These are phyloP conservation scores for Boulengeromyrus knoepffleri DNA, from an alignment of 2,113 vertebrate genomes.

Conservation along the genomic window DNA sequence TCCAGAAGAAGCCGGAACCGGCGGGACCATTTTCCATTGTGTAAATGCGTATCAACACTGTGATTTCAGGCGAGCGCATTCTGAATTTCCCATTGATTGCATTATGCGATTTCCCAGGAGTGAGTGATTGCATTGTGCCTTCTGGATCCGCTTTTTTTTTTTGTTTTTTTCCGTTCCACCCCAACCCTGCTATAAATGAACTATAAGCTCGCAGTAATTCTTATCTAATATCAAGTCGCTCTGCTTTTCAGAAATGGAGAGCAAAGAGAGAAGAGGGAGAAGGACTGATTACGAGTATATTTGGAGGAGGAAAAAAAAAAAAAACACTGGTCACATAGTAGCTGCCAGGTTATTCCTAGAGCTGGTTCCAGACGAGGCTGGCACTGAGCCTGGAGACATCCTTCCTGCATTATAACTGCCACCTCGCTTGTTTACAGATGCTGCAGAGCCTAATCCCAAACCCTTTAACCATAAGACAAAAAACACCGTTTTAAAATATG, in stretches of 20 bases:
- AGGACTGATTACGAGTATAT: not conserved
- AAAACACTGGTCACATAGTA: too few species aligned
- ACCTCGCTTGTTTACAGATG: not conserved
- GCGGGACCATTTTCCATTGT: not conserved
- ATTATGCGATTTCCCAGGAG: constrained; percentile 11
- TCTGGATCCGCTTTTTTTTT: not conserved
- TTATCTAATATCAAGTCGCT: not conserved
- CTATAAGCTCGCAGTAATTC: not conserved
- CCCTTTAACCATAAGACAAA: not conserved
- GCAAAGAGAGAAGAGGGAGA: not conserved
- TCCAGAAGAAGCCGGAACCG: not conserved
- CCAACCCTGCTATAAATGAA: not conserved
- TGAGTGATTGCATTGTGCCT: constrained; percentile 4
- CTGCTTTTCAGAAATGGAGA: not conserved
- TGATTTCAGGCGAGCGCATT: not conserved
- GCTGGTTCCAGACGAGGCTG: not conserved
- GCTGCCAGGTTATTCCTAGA: not conserved
- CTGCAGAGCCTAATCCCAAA: not conserved
- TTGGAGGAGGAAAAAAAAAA: too few species aligned
- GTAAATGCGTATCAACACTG: not conserved
- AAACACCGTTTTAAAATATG: not conserved
- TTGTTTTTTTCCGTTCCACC: not conserved
- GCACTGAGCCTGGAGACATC: not conserved
- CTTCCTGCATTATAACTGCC: not conserved
- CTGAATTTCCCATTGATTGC: constrained; percentile 9